A percentile compares a stretch with the other conserved stretches of the same genome.
These are phyloP conservation scores for Augochlora pura DNA, from an alignment of 1,140 invertebrate genomes.

Conservation along the genomic window DNA sequence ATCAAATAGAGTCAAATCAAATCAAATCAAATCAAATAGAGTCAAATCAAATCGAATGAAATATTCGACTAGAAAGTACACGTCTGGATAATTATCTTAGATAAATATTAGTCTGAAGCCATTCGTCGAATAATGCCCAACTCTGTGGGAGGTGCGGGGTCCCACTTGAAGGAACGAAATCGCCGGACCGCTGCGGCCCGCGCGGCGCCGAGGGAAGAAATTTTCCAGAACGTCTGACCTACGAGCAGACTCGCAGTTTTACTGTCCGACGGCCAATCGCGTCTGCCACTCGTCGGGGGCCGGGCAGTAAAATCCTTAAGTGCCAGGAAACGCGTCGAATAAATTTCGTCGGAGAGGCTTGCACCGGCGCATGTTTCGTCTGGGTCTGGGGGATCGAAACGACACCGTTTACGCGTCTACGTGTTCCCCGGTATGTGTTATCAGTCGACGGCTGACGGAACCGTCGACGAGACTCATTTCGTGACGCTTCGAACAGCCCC, in stretches of 20 bases:
- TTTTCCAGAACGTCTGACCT: conserved; percentile 13
- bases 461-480: background rate
- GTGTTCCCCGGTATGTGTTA: background rate
- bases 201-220: background rate
- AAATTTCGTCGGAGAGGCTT: background rate
- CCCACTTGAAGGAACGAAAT: background rate
- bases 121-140: too few species aligned
- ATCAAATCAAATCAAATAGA: too few species aligned
- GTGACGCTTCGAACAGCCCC: background rate
- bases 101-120: too few species aligned
- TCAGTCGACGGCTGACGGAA: too few species aligned
- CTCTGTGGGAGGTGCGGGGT: too few species aligned
- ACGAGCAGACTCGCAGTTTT: background rate
- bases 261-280: conserved; percentile 13
- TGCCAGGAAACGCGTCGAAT: conserved; percentile 10
- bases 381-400: conserved; percentile 3
- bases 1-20: too few species aligned
- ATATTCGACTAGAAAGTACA: too few species aligned
- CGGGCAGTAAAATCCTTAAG: conserved; percentile 33
- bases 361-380: background rate
- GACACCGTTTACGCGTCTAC: background rate
- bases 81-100: too few species aligned
- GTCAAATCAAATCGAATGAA: too few species aligned
- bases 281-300: background rate
- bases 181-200: background rate